Conservation (phyloP, 2,113 vertebrate genomes). For the Copsychus sechellarum region DNA sequence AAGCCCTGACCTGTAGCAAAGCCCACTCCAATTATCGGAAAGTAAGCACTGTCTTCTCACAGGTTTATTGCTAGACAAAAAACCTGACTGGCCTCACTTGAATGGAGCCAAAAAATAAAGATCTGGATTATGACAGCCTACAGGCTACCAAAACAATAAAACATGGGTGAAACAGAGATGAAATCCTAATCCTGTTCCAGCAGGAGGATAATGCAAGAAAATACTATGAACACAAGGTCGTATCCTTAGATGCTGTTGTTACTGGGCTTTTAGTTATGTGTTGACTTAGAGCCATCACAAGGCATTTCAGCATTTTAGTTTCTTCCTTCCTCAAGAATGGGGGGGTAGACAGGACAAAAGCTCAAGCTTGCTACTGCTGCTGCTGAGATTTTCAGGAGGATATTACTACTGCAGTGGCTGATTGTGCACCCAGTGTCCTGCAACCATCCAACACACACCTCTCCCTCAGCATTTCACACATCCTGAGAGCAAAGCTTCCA, state of each 20-base stretch:
- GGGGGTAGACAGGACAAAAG: background rate
- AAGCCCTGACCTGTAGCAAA: background rate
- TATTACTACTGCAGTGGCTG: background rate
- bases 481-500: background rate
- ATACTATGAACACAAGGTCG: background rate
- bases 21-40: background rate
- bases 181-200: background rate
- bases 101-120: background rate
- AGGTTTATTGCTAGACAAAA: background rate
- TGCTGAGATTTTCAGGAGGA: background rate
- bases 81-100: background rate
- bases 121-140: background rate
- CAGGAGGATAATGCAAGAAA: background rate
- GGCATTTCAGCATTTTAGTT: background rate
- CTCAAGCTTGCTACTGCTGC: background rate
- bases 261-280: background rate
- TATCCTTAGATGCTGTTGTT: background rate
- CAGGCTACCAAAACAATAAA: background rate
- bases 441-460: background rate
- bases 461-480: background rate
- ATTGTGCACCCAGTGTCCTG: fast-evolving
- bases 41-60: background rate
- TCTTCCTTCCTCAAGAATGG: background rate
- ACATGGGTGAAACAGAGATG: background rate
- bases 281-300: background rate